A percentile compares a stretch with the other conserved stretches of the same genome.
Evolutionary conservation across 2,888 invertebrate genomes (phyloP).

Genomic region (Epirrhoe tristata): DNA sequence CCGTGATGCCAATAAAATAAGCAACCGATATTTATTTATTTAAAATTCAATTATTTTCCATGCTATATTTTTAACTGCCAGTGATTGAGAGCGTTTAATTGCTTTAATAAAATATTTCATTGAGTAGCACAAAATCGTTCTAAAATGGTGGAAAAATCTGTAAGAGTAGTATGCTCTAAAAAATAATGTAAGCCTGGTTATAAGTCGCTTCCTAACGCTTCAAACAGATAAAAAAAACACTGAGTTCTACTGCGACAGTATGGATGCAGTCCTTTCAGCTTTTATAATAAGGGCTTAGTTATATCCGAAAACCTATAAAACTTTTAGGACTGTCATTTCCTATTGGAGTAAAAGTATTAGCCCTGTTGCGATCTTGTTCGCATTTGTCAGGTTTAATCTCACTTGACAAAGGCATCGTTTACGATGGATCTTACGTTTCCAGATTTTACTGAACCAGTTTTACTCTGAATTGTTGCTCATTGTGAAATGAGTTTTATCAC

Average conservation of each 20-base stretch:
- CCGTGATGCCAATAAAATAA: constrained; percentile 42
- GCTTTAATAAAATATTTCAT: constrained; percentile 62
- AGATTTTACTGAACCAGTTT: constrained; percentile 57
- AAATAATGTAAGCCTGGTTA: no score
- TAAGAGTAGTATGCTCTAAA: background rate
- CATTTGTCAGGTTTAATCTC: constrained; percentile 62
- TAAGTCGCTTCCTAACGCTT: background rate
- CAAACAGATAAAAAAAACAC: background rate
- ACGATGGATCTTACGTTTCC: constrained; percentile 61
- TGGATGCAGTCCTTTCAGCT: background rate
- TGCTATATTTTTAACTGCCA: constrained; percentile 51
- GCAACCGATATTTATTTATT: constrained; percentile 46
- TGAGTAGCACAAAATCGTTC: background rate
- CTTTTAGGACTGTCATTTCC: constrained; percentile 19
- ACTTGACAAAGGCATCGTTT: constrained; percentile 62
- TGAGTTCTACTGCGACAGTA: background rate
- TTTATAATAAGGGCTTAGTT: background rate
- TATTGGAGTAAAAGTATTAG: constrained; percentile 36
- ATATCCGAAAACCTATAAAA: constrained; percentile 14
- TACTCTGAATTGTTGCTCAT: constrained; percentile 4
- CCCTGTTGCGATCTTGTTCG: constrained; percentile 46
- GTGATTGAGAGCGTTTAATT: constrained; percentile 64
- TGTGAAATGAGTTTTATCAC: constrained; percentile 11
- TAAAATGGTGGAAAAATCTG: background rate
- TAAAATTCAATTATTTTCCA: constrained; percentile 61